A percentile compares a stretch with the other conserved stretches of the same genome.
Conservation (phyloP, 2,113 vertebrate species). For the Heterocephalus glaber region DNA sequence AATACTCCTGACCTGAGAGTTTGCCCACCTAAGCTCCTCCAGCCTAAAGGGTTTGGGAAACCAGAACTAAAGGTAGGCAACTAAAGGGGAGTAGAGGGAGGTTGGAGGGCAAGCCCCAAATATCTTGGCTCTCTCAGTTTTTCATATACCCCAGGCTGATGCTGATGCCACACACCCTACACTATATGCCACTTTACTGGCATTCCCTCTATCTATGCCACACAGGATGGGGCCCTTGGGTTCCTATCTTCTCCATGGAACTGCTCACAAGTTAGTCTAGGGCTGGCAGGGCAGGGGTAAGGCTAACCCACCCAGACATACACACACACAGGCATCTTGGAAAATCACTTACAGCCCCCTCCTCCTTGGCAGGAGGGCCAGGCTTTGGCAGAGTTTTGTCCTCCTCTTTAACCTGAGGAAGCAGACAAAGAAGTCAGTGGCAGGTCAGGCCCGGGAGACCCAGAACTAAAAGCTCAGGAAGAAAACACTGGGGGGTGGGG, state of each 20-base stretch:
- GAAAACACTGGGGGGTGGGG: no score
- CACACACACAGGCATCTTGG: neutral
- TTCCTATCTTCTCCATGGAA: neutral
- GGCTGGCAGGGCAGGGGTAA: neutral
- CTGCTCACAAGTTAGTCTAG: neutral
- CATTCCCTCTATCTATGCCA: neutral
- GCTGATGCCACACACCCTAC: neutral
- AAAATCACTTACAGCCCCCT: constrained; percentile 86
- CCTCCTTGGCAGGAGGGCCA: constrained; percentile 84
- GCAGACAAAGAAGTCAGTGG: constrained; percentile 79
- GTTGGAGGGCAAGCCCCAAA: neutral
- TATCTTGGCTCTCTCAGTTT: neutral
- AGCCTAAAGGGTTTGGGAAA: neutral
- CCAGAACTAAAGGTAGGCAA: constrained; percentile 2
- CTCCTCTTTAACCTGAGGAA: constrained; percentile 88
- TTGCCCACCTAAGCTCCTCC: neutral
- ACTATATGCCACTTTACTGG: neutral
- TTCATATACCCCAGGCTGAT: neutral
- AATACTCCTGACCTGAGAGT: neutral
- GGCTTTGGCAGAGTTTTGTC: constrained; percentile 81
- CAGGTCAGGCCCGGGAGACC: neutral
- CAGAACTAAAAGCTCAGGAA: neutral
- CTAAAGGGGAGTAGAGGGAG: neutral
- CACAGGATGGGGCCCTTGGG: neutral
- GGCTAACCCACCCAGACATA: neutral